A percentile compares a stretch with the other conserved stretches of the same genome.
Conservation (phyloP, 2,888 invertebrate genomes). For the Odontothrips loti region DNA sequence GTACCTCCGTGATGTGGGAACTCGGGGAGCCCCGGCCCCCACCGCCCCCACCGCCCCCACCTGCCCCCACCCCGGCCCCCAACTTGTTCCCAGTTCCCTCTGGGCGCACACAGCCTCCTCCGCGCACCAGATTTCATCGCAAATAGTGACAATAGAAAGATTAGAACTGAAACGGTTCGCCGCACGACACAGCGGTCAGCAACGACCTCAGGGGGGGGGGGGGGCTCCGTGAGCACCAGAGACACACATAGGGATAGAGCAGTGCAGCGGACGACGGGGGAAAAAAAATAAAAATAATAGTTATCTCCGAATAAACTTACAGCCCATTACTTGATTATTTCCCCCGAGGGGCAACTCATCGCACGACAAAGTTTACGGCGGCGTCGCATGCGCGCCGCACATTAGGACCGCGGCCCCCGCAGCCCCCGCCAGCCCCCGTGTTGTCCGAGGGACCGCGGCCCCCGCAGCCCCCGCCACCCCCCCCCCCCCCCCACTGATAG, state of each 20-base stretch:
- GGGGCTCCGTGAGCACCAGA: too few species aligned
- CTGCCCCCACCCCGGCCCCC: too few species aligned
- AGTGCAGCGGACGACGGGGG: neutral
- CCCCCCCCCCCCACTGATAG: neutral
- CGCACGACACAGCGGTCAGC: too few species aligned
- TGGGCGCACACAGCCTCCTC: too few species aligned
- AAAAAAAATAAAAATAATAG: neutral
- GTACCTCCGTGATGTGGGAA: neutral
- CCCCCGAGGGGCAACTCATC: slow-evolving; percentile 19
- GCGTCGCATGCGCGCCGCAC: neutral
- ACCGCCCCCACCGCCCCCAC: too few species aligned
- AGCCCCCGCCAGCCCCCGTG: neutral
- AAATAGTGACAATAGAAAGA: too few species aligned
- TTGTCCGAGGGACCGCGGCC: neutral
- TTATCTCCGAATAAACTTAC: slow-evolving; percentile 11
- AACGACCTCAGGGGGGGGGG: too few species aligned
- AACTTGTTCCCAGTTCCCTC: too few species aligned
- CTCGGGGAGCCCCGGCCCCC: neutral
- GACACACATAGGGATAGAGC: neutral
- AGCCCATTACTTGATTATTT: slow-evolving; percentile 22
- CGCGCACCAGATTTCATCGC: too few species aligned
- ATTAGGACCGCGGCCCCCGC: slow-evolving; percentile 1
- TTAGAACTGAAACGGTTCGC: too few species aligned
- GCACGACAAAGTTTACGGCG: slow-evolving; percentile 13
- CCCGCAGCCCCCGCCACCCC: neutral